phyloP scores from a whole-genome alignment of 2,888 invertebrate species.

The Gasteruption jaculator region DNA sequence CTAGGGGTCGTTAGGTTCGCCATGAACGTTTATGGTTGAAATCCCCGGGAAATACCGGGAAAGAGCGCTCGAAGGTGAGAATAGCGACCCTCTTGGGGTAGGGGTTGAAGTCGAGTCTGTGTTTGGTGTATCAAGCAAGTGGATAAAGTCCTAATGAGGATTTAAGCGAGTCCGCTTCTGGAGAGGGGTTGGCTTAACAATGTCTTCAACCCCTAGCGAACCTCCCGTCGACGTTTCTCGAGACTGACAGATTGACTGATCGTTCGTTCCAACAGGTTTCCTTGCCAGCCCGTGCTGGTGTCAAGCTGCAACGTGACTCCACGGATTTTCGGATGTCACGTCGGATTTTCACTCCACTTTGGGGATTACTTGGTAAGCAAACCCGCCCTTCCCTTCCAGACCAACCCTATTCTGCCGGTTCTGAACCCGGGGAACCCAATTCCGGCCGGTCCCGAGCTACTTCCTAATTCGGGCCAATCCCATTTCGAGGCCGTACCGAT shows the following conservation, averaged over 20 bases:
- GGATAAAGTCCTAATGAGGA: conserved; percentile 39
- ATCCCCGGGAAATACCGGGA: too few relatives aligned
- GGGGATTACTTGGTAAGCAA: neutral
- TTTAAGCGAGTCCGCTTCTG: conserved; percentile 38
- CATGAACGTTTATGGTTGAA: too few relatives aligned
- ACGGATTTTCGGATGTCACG: neutral
- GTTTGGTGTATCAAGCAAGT: conserved; percentile 15
- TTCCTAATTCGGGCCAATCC: too few relatives aligned
- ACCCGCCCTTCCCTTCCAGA: neutral
- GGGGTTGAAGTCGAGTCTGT: too few relatives aligned
- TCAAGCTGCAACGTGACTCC: conserved; percentile 4
- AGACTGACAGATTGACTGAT: conserved; percentile 35
- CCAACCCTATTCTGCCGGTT: neutral
- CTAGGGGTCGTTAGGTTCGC: too few relatives aligned
- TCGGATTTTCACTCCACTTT: neutral
- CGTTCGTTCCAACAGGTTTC: conserved; percentile 28
- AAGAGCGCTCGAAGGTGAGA: too few relatives aligned
- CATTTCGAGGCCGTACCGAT: too few relatives aligned
- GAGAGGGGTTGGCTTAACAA: conserved; percentile 34
- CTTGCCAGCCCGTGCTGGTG: conserved; percentile 15
- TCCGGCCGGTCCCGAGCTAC: neutral
- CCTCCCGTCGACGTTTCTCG: conserved; percentile 29
- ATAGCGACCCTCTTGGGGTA: too few relatives aligned
- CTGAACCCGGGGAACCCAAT: too few relatives aligned
- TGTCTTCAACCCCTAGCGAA: conserved; percentile 33